Evolutionary conservation across 2,797 vertebrate genomes (phyloP).

Genomic region (Buphagus erythrorhynchus): DNA sequence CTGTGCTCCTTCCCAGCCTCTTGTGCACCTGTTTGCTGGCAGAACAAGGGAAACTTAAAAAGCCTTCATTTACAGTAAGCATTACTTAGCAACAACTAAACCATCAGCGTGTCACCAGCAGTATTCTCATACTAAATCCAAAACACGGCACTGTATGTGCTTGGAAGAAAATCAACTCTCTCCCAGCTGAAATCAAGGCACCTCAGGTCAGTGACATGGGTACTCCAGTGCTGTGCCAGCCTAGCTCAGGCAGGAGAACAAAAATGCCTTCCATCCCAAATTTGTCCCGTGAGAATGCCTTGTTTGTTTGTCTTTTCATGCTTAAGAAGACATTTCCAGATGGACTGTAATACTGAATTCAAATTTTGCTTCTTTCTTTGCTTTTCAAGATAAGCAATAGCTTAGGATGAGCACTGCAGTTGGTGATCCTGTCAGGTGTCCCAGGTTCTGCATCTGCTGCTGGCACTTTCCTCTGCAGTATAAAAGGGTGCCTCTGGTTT

Average conservation of each 20-base stretch:
- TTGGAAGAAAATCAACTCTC: not conserved
- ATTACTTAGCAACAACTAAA: not conserved
- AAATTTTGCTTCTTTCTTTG: not conserved
- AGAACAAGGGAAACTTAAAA: not conserved
- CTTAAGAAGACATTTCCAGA: not conserved
- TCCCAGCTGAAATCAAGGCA: not conserved
- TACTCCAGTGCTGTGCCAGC: not conserved
- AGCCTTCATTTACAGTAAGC: not conserved
- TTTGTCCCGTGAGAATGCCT: not conserved
- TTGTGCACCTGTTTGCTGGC: not conserved
- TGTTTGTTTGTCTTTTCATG: not conserved
- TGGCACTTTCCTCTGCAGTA: not conserved
- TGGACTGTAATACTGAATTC: not conserved
- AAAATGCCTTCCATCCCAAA: not conserved
- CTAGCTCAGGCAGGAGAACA: not conserved
- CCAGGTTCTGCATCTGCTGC: not conserved
- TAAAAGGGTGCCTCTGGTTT: not conserved
- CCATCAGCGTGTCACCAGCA: not conserved
- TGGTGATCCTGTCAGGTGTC: rapidly evolving
- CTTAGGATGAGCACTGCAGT: not conserved
- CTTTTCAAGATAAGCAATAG: not conserved
- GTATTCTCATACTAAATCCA: not conserved
- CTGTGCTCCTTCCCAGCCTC: not conserved
- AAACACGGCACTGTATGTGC: not conserved
- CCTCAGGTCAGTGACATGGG: not conserved